These are phyloP conservation scores for Paraplagusia blochii DNA, from an alignment of 2,113 vertebrate genomes.

Conservation along the genomic window DNA sequence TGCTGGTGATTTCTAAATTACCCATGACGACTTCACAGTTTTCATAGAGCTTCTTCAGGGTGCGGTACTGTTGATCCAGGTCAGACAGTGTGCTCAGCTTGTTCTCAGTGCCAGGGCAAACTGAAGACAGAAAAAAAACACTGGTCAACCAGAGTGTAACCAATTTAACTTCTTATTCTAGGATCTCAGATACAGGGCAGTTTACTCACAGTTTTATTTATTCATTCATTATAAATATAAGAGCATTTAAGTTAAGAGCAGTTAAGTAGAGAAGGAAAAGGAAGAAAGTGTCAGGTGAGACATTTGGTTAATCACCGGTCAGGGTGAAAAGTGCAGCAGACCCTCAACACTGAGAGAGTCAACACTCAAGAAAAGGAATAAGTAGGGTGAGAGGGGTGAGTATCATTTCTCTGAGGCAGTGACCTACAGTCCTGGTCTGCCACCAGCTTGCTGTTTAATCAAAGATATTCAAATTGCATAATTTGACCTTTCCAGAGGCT, in stretches of 20 bases:
- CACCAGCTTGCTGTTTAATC: slow-evolving; percentile 53
- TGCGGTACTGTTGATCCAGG: slow-evolving; percentile 94
- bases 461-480: slow-evolving; percentile 67
- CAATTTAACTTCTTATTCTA: too few relatives aligned
- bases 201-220: too few relatives aligned
- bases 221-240: too few relatives aligned
- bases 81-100: slow-evolving; percentile 97
- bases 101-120: slow-evolving; percentile 95
- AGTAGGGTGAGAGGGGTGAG: slow-evolving; percentile 39
- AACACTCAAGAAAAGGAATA: slow-evolving; percentile 25
- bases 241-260: too few relatives aligned
- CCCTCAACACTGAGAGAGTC: slow-evolving; percentile 29
- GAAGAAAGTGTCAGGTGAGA: slow-evolving; percentile 6
- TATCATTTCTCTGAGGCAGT: slow-evolving; percentile 56
- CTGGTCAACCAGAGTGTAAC: too few relatives aligned
- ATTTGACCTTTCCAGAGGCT: slow-evolving; percentile 62
- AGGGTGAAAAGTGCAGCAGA: slow-evolving; percentile 15
- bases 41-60: slow-evolving; percentile 93
- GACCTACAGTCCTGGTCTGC: slow-evolving; percentile 57
- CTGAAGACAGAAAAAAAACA: slow-evolving; percentile 60
- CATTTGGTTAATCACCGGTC: slow-evolving; percentile 24
- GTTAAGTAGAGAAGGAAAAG: slow-evolving; percentile 4
- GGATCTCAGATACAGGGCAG: too few relatives aligned
- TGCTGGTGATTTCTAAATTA: slow-evolving; percentile 98
- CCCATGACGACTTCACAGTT: slow-evolving; percentile 99